A percentile compares a stretch with the other conserved stretches of the same genome.
phyloP scores from a whole-genome alignment of 2,797 vertebrate species.

The Typhlichthys subterraneus region DNA sequence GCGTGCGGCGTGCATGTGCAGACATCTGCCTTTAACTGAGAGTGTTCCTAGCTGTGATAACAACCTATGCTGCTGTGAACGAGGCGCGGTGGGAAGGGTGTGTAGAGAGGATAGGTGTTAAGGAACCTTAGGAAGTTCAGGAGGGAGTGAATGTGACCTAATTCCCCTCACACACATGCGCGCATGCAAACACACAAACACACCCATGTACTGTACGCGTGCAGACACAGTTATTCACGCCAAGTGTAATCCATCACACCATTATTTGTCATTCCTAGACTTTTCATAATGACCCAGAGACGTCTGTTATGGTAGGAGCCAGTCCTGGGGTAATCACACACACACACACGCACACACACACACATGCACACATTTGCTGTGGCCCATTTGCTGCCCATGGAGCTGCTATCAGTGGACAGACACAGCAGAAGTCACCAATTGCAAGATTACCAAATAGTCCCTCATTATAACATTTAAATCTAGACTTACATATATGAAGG shows the following conservation, averaged over 20 bases:
- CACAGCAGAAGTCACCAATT: neutral
- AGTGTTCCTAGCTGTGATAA: constrained; percentile 31
- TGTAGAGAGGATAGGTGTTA: constrained; percentile 36
- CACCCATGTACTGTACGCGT: constrained; percentile 21
- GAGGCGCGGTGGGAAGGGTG: constrained; percentile 14
- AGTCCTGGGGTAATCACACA: constrained; percentile 24
- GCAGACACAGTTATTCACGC: constrained; percentile 17
- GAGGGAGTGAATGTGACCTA: constrained; percentile 63
- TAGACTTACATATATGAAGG: too few relatives aligned
- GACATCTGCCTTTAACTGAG: constrained; percentile 20
- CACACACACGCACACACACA: constrained; percentile 15
- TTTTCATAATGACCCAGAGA: constrained; percentile 45
- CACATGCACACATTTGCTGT: neutral
- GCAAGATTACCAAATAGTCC: constrained; percentile 7
- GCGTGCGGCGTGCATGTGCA: neutral
- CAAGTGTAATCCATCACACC: constrained; percentile 52
- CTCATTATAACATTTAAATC: too few relatives aligned
- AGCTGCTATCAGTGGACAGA: constrained; percentile 12
- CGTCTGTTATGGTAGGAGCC: constrained; percentile 43
- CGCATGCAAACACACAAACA: constrained; percentile 27
- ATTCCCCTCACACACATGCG: constrained; percentile 28
- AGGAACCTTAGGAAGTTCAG: constrained; percentile 60
- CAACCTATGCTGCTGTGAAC: constrained; percentile 29
- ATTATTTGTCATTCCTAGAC: constrained; percentile 40
- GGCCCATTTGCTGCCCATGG: neutral